These are phyloP conservation scores for Aphis gossypii DNA, from an alignment of 1,140 invertebrate species.

Conservation along the genomic window DNA sequence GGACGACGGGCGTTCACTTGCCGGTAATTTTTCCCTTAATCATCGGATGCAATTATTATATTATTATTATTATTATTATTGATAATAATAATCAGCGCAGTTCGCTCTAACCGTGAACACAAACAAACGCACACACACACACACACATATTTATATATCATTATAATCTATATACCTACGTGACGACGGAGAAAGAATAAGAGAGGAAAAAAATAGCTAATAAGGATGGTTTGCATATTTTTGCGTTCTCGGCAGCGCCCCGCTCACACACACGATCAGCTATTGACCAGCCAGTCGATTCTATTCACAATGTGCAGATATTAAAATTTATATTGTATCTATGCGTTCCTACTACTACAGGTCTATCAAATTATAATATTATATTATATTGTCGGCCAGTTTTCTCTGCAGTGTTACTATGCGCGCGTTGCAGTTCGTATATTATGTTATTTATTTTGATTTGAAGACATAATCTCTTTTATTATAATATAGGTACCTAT, in stretches of 20 bases:
- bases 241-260: not conserved
- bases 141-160: not conserved
- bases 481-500: not conserved
- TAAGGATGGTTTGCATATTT: not conserved
- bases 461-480: not conserved
- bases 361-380: not conserved
- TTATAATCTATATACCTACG: not conserved
- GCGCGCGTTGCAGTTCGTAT: not conserved
- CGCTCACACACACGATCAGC: not conserved
- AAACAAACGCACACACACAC: no score
- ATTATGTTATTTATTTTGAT: not conserved
- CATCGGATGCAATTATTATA: conserved; percentile 17
- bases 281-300: not conserved
- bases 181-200: not conserved
- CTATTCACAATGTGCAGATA: not conserved
- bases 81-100: not conserved
- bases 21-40: conserved; percentile 26
- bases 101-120: not conserved
- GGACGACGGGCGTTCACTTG: not conserved
- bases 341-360: not conserved
- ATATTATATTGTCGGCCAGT: not conserved
- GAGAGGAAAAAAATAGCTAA: not conserved
- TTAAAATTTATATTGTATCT: not conserved
- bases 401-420: not conserved
- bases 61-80: conserved; percentile 25